A percentile compares a stretch with the other conserved stretches of the same genome.
Conservation (phyloP, 1,140 invertebrate species). For the Hypothenemus hampei region DNA sequence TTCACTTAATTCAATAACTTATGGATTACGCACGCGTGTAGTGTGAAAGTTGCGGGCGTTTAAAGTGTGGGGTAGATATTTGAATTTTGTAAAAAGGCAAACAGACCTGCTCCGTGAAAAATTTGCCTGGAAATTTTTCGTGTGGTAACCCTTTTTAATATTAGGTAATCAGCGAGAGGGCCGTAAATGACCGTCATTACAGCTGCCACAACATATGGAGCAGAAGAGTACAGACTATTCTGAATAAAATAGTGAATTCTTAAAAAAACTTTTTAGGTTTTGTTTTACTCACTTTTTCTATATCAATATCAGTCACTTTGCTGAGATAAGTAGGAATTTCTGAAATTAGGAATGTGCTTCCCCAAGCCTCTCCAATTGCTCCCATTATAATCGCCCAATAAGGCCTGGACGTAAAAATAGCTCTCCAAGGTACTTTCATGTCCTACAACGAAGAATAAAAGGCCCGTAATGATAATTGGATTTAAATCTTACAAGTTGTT, state of each 20-base stretch:
- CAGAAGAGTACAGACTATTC: conserved; percentile 68
- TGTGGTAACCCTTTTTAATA: conserved; percentile 51
- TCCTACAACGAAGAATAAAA: conserved; percentile 6
- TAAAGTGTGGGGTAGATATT: too few species aligned
- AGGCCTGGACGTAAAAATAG: conserved; percentile 70
- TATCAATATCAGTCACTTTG: conserved; percentile 71
- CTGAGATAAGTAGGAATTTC: conserved; percentile 88
- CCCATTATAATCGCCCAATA: conserved; percentile 78
- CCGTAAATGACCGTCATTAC: conserved; percentile 61
- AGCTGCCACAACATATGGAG: conserved; percentile 75
- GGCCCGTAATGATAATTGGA: background rate
- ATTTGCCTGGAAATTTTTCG: conserved; percentile 56
- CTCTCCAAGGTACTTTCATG: conserved; percentile 63
- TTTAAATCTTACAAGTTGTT: conserved; percentile 38
- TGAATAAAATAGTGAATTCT: conserved; percentile 42
- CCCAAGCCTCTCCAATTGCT: conserved; percentile 87
- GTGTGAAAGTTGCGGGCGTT: too few species aligned
- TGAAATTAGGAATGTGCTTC: conserved; percentile 85
- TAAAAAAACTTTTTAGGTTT: background rate
- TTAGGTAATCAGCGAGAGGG: conserved; percentile 57
- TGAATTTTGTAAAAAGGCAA: background rate
- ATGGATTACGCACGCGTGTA: too few species aligned
- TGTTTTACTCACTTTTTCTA: conserved; percentile 48
- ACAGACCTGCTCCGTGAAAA: conserved; percentile 57
- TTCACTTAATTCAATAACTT: too few species aligned